phyloP scores from a whole-genome alignment of 2,888 invertebrate species.

The Steinernema scapterisci region DNA sequence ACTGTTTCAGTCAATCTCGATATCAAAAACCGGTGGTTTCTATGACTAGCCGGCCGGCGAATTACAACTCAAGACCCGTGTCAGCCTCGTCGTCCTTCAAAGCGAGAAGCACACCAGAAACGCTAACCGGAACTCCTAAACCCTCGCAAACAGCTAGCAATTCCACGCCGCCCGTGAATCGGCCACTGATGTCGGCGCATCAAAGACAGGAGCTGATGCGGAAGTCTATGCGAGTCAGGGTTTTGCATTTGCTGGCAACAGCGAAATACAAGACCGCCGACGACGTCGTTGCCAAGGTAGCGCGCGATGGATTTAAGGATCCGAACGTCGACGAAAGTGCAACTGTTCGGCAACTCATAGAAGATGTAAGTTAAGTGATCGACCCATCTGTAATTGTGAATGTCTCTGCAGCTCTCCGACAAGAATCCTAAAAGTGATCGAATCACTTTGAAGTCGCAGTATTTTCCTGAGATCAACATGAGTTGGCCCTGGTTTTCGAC shows the following conservation, averaged over 20 bases:
- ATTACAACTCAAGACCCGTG: background rate
- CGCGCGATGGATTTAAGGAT: constrained; percentile 28
- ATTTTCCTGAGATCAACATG: constrained; percentile 32
- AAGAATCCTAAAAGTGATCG: constrained; percentile 5
- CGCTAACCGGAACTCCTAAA: background rate
- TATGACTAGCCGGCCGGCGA: too few relatives aligned
- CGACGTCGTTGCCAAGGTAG: constrained; percentile 38
- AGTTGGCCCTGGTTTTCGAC: constrained; percentile 55
- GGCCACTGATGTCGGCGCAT: constrained; percentile 4
- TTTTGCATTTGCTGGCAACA: constrained; percentile 52
- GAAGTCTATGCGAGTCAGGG: constrained; percentile 45
- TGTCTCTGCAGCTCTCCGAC: constrained; percentile 15
- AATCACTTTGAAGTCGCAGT: background rate
- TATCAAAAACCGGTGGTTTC: background rate
- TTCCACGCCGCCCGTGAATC: background rate
- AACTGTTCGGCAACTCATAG: background rate
- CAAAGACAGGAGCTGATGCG: constrained; percentile 44
- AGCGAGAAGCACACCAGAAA: background rate
- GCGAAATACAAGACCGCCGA: constrained; percentile 47
- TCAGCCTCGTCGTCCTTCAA: background rate
- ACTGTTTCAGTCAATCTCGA: background rate
- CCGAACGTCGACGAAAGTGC: background rate
- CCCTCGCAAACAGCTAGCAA: background rate
- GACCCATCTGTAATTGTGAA: background rate
- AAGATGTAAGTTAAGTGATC: background rate